Evolutionary conservation across 2,113 vertebrate genomes (phyloP), one percentile per base, ranked within the genome.

Genomic region (Physeter macrocephalus): DNA sequence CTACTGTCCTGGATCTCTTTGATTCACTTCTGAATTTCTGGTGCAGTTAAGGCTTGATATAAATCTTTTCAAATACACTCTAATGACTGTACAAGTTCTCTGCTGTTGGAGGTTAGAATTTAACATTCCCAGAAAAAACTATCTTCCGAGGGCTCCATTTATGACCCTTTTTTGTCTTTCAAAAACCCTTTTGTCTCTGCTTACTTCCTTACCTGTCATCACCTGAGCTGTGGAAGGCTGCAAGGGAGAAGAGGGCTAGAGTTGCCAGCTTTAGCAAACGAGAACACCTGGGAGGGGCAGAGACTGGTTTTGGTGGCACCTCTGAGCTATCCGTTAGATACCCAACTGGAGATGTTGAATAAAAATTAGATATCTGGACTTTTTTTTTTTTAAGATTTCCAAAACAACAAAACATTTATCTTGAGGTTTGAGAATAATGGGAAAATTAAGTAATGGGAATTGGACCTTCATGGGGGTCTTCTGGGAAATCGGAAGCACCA

Each of bases 221-320:
- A 31, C 18, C 36, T 69, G 7, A 31, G 25, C 14, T 23, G 8
- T 25, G 31, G 69, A 83, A 41, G n/a, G 1, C 3, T 49, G 4
- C 27, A 2, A 0, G 14, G 23, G 4, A 8, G 21, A 17, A 13
- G 8, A 57, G 11, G 23, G 7, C 0, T 39, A 23, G 57, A 13
- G 4, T 9, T 21, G 12, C 7, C 46, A 15, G 29, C 18, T 46
- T 14, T 20, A n/a, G 23, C 14, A 36, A 66, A 6, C 23, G 9
- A 77, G 25, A 83, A 23, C 52, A 21, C 6, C 13, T 5, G 6
- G 18, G 34, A 75, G 29, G 6, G 10, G 15, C 43, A n/a, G 21
- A 21, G 15, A 29, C 6, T 25, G 10, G 31, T 3, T 80, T 54
- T 15, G 1, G 64, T 4, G 43, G 18, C 6, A 2, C 25, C 17